Evolutionary conservation across 1,140 invertebrate genomes (phyloP), one percentile per base, ranked within the genome.

Genomic region (Acromyrmex echinatior): DNA sequence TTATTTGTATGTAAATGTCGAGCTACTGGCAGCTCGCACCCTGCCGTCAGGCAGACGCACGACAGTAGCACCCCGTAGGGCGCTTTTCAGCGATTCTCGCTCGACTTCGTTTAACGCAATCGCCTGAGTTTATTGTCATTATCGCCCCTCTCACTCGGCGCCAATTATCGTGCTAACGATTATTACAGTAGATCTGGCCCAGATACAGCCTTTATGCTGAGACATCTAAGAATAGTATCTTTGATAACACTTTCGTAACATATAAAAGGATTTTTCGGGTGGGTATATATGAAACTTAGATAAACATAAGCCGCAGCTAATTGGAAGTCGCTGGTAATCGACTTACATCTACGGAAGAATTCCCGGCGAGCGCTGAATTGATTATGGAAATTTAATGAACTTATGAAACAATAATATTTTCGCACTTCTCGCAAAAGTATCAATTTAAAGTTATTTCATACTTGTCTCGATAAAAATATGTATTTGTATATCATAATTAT

Each of bases 1-100:
- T 93, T 92, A 92, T 94, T 94, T 93, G 92, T 92, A 94, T 93
- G 93, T 93, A 94, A 93, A 94, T 93, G 92, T 87, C 88, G 88
- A 87, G 82, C 87, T 81, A 78, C 80, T 79, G 85, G 68, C 66
- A 86, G 86, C 81, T 89, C 68, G 82, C 77, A 63, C 49, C 53
- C 66, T 73, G 78, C 65, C 62, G 10, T 79, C 62, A 56, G 31
- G 18, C 18, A 73, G 45, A 21, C 58, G 25, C 79, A 18, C 58
- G 62, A 71, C 65, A 71, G 31, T n/a, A 49, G 25, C 58, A 7
- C 70, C 56, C 62, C 60, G 77, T 87, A 65, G 58, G 65, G 66
- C 87, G 89, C 86, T 91, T 90, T 92, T 89, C 81, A 86, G 66
- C 84, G 73, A 86, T 73, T 87, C 56, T 86, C 90, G 62, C 58